phyloP scores from a whole-genome alignment of 2,888 invertebrate species.

The Polydrusus tereticollis region DNA sequence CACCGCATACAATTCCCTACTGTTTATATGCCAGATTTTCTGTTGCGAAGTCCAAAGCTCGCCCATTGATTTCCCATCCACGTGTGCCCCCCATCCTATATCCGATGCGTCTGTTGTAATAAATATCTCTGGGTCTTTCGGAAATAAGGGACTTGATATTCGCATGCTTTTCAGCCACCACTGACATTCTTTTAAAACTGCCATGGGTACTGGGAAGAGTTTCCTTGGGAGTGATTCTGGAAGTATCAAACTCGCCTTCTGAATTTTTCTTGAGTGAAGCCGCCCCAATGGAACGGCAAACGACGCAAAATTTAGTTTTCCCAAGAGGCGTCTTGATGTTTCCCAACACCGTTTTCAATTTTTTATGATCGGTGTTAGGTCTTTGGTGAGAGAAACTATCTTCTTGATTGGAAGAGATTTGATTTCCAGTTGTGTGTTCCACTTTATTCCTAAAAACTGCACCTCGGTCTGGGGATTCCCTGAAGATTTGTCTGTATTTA shows the following conservation, averaged over 20 bases:
- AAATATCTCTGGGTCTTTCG: conserved; percentile 24
- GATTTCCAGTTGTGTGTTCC: conserved; percentile 14
- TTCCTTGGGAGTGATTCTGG: conserved; percentile 23
- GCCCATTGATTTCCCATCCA: conserved; percentile 4
- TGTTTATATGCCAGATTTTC: conserved; percentile 48
- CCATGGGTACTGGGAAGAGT: not conserved
- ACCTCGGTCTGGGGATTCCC: not conserved
- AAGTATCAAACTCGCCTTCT: conserved; percentile 2
- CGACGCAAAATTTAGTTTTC: conserved; percentile 24
- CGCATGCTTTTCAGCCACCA: conserved; percentile 1
- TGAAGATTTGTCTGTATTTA: conserved; percentile 26
- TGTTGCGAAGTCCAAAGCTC: conserved; percentile 33
- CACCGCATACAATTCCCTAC: conserved; percentile 47
- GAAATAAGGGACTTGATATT: conserved; percentile 16
- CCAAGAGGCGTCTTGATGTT: conserved; percentile 9
- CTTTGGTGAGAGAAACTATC: conserved; percentile 5
- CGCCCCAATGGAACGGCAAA: conserved; percentile 15
- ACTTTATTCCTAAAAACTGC: conserved; percentile 28
- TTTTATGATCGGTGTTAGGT: conserved; percentile 9
- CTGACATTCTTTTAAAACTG: conserved; percentile 9
- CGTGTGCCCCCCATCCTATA: conserved; percentile 19
- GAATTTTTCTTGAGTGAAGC: conserved; percentile 15
- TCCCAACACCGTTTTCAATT: conserved; percentile 20
- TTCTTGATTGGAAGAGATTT: conserved; percentile 19
- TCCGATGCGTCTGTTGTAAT: conserved; percentile 33